Evolutionary conservation across 2,888 invertebrate species (phyloP).

Genomic region (Chymomyza fuscimana): DNA sequence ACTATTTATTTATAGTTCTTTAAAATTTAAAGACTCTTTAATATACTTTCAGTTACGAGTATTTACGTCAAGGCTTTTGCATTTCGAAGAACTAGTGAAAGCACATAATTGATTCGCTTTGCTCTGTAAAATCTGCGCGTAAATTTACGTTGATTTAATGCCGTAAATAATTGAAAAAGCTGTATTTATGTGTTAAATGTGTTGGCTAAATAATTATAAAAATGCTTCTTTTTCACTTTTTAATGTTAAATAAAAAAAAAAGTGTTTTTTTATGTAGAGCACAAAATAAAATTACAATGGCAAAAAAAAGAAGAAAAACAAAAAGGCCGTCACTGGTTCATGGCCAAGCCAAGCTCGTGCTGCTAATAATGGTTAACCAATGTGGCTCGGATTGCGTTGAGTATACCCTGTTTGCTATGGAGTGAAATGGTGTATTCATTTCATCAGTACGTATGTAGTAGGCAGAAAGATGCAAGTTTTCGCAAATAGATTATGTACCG

Average conservation of each 20-base stretch:
- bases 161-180: not conserved
- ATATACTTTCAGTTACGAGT: not conserved
- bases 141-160: not conserved
- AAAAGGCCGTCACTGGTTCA: conserved; percentile 58
- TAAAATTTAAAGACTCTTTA: not conserved
- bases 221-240: not conserved
- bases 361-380: conserved; percentile 39
- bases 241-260: not conserved
- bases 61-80: not conserved
- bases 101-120: not conserved
- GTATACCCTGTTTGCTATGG: no score
- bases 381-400: not conserved
- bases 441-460: no score
- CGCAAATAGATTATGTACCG: no score
- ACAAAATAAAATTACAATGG: no score
- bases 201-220: not conserved
- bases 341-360: conserved; percentile 62
- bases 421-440: no score
- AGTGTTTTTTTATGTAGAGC: not conserved
- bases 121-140: not conserved
- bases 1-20: not conserved
- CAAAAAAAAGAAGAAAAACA: not conserved
- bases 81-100: not conserved
- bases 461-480: no score
- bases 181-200: not conserved